A percentile compares a stretch with the other conserved stretches of the same genome.
These are phyloP conservation scores for Formica exsecta DNA, from an alignment of 1,140 invertebrate genomes.

Conservation along the genomic window DNA sequence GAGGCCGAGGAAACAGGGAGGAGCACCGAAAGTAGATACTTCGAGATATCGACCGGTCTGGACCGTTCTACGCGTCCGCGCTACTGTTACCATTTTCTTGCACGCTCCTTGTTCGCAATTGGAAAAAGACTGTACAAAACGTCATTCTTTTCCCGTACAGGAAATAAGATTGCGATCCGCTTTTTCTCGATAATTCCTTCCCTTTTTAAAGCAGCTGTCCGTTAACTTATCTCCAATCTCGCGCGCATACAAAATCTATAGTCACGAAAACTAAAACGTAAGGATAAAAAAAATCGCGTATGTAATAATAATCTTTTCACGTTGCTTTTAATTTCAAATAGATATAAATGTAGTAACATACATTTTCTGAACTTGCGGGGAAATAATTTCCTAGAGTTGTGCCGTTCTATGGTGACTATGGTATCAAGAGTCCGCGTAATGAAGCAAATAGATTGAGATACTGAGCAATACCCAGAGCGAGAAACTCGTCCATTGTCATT, in stretches of 20 bases:
- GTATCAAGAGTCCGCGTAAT: not conserved
- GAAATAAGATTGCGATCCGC: constrained; percentile 34
- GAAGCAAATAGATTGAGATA: constrained; percentile 8
- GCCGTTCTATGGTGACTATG: not conserved
- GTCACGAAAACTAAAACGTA: not conserved
- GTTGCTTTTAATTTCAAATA: not conserved
- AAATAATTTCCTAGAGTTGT: not conserved
- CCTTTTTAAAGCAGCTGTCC: not conserved
- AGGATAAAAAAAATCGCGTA: not conserved
- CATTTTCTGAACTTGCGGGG: not conserved
- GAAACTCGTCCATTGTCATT: constrained; percentile 35
- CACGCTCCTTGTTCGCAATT: constrained; percentile 71
- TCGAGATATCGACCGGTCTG: constrained; percentile 83
- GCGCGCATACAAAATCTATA: not conserved
- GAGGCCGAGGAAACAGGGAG: constrained; percentile 76
- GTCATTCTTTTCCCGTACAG: constrained; percentile 17
- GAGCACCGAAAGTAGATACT: constrained; percentile 83
- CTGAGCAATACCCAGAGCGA: constrained; percentile 11
- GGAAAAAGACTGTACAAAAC: constrained; percentile 70
- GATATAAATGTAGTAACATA: not conserved
- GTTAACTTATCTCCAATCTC: not conserved
- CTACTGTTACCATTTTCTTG: constrained; percentile 78
- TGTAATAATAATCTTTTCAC: not conserved
- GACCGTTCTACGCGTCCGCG: constrained; percentile 78
- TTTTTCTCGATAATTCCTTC: constrained; percentile 18